phyloP scores from a whole-genome alignment of 1,140 invertebrate genomes.

The Physella acuta region DNA sequence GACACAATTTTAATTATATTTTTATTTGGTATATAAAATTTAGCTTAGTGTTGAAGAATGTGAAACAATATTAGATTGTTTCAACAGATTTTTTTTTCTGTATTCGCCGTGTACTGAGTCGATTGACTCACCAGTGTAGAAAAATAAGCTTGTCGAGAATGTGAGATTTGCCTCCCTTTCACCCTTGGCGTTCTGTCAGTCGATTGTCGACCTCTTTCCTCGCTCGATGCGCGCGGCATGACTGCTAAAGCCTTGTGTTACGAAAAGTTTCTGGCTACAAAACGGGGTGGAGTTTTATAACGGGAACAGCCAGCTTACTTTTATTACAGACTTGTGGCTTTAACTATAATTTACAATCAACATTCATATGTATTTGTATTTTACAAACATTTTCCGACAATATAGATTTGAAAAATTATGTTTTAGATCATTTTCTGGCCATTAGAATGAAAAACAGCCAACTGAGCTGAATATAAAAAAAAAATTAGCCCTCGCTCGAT shows the following conservation, averaged over 20 bases:
- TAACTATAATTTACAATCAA: too few relatives aligned
- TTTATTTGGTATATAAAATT: too few relatives aligned
- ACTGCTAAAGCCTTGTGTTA: constrained; percentile 1
- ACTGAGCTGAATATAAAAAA: neutral
- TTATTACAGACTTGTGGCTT: too few relatives aligned
- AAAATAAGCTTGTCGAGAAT: constrained; percentile 25
- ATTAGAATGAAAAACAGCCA: too few relatives aligned
- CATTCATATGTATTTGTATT: too few relatives aligned
- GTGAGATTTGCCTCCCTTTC: constrained; percentile 26
- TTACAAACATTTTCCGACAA: too few relatives aligned
- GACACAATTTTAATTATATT: too few relatives aligned
- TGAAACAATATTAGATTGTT: too few relatives aligned
- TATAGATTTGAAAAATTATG: too few relatives aligned
- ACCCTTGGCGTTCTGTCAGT: constrained; percentile 23
- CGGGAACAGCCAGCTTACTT: constrained; percentile 51
- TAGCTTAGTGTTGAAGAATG: too few relatives aligned
- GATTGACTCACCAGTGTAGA: constrained; percentile 26
- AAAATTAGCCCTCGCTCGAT: constrained; percentile 11
- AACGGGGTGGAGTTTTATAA: constrained; percentile 51
- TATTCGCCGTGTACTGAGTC: constrained; percentile 1
- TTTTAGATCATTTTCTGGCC: too few relatives aligned
- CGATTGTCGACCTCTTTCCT: constrained; percentile 25
- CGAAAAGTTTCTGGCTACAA: constrained; percentile 5
- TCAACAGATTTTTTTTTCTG: too few relatives aligned
- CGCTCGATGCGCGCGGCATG: constrained; percentile 26